Evolutionary conservation across 2,888 invertebrate genomes (phyloP).

Genomic region (Cepaea hortensis): DNA sequence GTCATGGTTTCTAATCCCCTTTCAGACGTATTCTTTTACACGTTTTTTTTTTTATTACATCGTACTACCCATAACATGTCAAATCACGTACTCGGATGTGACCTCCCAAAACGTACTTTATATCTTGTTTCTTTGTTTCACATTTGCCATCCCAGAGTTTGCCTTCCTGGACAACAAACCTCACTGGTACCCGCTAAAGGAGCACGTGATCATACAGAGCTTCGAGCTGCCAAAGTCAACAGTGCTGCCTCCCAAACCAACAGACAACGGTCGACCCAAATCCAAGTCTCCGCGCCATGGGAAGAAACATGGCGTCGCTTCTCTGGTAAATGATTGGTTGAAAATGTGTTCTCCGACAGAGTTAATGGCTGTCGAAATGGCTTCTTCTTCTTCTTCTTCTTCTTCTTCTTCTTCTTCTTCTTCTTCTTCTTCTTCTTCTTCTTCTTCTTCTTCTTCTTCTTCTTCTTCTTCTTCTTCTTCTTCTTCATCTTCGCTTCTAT

Average conservation of each 20-base stretch:
- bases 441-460: neutral
- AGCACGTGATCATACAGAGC: slow-evolving; percentile 69
- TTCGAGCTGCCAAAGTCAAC: slow-evolving; percentile 68
- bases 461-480: too few species aligned
- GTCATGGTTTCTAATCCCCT: too few species aligned
- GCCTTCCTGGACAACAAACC: slow-evolving; percentile 79
- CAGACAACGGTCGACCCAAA: slow-evolving; percentile 40
- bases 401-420: slow-evolving; percentile 24
- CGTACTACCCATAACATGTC: too few species aligned
- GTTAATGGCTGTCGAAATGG: neutral
- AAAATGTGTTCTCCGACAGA: neutral
- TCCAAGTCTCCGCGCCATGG: slow-evolving; percentile 51
- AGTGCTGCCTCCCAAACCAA: slow-evolving; percentile 62
- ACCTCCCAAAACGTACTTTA: too few species aligned
- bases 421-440: slow-evolving; percentile 16
- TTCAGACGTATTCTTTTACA: too few species aligned
- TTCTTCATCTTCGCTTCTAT: too few species aligned
- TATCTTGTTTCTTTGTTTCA: neutral
- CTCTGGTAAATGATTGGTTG: slow-evolving; percentile 41
- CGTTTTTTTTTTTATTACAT: too few species aligned
- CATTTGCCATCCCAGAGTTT: slow-evolving; percentile 73
- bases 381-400: slow-evolving; percentile 12
- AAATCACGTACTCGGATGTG: too few species aligned
- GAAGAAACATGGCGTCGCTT: slow-evolving; percentile 49
- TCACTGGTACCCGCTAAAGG: slow-evolving; percentile 79